These are phyloP conservation scores for Sebastes kiyomatsui DNA, from an alignment of 2,797 vertebrate genomes.

Conservation along the genomic window DNA sequence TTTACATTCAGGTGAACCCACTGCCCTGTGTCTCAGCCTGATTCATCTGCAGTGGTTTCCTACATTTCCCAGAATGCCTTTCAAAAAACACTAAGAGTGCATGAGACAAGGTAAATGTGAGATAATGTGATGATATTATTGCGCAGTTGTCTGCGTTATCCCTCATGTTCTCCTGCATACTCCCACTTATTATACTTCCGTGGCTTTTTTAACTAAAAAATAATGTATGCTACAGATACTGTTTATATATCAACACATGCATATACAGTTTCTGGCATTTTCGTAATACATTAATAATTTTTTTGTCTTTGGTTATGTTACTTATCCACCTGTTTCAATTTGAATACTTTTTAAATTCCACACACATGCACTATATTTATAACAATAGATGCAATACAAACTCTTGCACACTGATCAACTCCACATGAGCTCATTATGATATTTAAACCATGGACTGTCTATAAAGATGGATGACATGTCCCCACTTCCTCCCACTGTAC, in stretches of 20 bases:
- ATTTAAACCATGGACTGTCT: too few species aligned
- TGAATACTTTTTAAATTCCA: neutral
- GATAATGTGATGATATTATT: neutral
- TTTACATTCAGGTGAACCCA: neutral
- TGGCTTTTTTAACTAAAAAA: neutral
- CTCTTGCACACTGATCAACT: neutral
- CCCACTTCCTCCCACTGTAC: too few species aligned
- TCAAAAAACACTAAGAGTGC: neutral
- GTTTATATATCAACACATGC: neutral
- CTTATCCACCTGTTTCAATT: neutral
- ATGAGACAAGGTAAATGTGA: neutral
- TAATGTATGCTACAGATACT: neutral
- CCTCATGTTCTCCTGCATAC: neutral
- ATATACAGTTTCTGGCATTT: neutral
- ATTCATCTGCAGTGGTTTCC: neutral
- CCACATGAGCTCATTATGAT: neutral
- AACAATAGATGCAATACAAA: neutral
- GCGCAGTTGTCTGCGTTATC: neutral
- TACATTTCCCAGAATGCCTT: neutral
- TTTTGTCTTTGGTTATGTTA: neutral
- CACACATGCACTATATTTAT: neutral
- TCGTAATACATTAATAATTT: neutral
- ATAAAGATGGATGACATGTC: too few species aligned
- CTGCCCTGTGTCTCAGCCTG: neutral
- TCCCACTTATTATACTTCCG: neutral